Percentiles rank a stretch among this genome's conserved stretches.
Conservation (phyloP, 2,888 invertebrate genomes). For the Acleris literana region DNA sequence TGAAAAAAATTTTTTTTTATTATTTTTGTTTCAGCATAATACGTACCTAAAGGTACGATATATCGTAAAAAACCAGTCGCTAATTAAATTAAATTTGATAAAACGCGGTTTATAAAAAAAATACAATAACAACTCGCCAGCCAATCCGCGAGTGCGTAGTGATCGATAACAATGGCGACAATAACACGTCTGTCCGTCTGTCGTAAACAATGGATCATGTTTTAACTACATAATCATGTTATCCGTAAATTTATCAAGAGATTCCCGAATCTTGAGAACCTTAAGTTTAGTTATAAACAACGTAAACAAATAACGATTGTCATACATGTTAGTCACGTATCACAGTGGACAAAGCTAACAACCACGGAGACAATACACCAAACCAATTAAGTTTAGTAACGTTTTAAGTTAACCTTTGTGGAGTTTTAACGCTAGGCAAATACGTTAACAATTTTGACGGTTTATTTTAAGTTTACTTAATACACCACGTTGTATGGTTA, state of each 20-base stretch:
- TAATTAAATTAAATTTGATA: conserved; percentile 4
- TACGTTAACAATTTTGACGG: background rate
- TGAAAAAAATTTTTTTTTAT: too few species aligned
- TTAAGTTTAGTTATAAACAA: conserved; percentile 13
- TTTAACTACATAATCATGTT: conserved; percentile 11
- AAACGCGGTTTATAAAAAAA: conserved; percentile 11
- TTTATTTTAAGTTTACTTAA: conserved; percentile 27
- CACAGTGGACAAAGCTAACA: conserved; percentile 15
- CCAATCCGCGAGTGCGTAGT: conserved; percentile 35
- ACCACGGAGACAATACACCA: conserved; percentile 4
- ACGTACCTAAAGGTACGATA: too few species aligned
- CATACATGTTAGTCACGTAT: conserved; percentile 30
- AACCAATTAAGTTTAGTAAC: conserved; percentile 5
- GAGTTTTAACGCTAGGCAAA: background rate
- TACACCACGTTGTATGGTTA: conserved; percentile 46
- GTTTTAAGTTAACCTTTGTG: background rate
- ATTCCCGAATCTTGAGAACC: conserved; percentile 14
- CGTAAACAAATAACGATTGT: conserved; percentile 34
- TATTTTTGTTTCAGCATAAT: too few species aligned
- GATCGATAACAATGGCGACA: conserved; percentile 36
- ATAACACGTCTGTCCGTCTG: conserved; percentile 30
- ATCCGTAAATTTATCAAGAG: conserved; percentile 4
- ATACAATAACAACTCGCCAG: conserved; percentile 33
- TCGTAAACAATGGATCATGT: conserved; percentile 35
- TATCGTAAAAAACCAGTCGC: background rate